These are phyloP conservation scores for Rhombomys opimus DNA, from an alignment of 2,113 vertebrate genomes.

Conservation along the genomic window DNA sequence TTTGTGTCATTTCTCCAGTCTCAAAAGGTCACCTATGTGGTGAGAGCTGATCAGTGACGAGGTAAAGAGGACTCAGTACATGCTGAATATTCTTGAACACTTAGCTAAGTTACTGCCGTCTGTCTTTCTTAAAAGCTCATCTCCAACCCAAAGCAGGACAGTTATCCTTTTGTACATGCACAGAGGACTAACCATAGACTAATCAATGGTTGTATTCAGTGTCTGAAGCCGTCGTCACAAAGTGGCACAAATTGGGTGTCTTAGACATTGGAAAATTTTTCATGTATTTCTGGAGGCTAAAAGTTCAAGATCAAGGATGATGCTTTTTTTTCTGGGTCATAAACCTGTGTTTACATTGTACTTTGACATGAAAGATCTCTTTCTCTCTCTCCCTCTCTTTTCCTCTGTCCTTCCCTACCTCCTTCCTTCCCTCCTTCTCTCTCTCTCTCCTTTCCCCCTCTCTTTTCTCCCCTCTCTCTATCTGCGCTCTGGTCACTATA, in stretches of 20 bases:
- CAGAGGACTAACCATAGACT: not conserved
- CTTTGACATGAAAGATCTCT: not conserved
- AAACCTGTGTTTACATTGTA: not conserved
- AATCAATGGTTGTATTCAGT: not conserved
- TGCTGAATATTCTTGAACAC: not conserved
- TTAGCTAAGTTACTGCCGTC: not conserved
- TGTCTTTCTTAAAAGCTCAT: not conserved
- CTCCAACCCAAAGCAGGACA: not conserved
- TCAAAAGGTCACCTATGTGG: not conserved
- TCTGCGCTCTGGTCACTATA: not conserved
- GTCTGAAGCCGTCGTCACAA: not conserved
- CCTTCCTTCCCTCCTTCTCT: not conserved
- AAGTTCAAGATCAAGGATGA: not conserved
- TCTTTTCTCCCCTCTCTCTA: no score
- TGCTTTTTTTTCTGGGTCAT: not conserved
- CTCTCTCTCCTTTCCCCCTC: no score
- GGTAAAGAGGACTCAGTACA: not conserved
- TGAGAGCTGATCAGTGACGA: not conserved
- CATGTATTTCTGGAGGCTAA: not conserved
- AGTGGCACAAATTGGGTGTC: not conserved
- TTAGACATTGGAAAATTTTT: not conserved
- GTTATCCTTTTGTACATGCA: not conserved
- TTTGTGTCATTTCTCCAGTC: not conserved
- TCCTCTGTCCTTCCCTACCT: no score
- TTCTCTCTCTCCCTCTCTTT: no score